These are phyloP conservation scores for Lapara coniferarum DNA, from an alignment of 2,888 invertebrate species.

Conservation along the genomic window DNA sequence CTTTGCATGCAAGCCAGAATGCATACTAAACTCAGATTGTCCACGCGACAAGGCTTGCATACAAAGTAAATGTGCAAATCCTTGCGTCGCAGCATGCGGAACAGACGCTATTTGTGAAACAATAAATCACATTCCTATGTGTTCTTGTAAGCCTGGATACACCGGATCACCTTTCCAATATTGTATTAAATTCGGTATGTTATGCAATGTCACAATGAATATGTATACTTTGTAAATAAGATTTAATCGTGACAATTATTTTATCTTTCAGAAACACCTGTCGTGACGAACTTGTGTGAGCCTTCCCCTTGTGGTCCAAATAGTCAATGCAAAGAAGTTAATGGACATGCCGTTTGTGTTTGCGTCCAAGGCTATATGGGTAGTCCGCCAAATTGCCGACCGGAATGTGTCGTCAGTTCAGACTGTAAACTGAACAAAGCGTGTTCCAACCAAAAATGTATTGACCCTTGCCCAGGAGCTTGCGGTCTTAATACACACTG, in stretches of 20 bases:
- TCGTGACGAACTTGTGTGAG: constrained; percentile 60
- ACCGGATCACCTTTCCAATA: constrained; percentile 86
- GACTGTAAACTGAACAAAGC: constrained; percentile 88
- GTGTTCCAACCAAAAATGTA: constrained; percentile 90
- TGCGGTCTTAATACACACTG: constrained; percentile 86
- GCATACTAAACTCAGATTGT: constrained; percentile 90
- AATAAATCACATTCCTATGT: constrained; percentile 87
- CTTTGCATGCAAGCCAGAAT: constrained; percentile 90
- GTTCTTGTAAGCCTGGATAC: constrained; percentile 86
- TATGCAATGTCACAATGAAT: neutral
- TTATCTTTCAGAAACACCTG: constrained; percentile 53
- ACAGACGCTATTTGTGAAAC: constrained; percentile 83
- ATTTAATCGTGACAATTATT: neutral
- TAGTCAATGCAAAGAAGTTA: constrained; percentile 87
- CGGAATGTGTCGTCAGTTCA: constrained; percentile 90
- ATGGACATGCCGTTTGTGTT: constrained; percentile 88
- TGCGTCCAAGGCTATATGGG: constrained; percentile 88
- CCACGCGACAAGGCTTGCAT: constrained; percentile 87
- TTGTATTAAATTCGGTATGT: constrained; percentile 66
- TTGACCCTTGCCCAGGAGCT: constrained; percentile 89
- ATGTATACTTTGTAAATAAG: neutral
- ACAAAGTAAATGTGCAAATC: constrained; percentile 88
- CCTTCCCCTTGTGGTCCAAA: constrained; percentile 87
- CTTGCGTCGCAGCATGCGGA: constrained; percentile 89
- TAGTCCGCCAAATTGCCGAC: constrained; percentile 89